Evolutionary conservation across 2,888 invertebrate genomes (phyloP), one percentile per base, ranked within the genome.

Genomic region (Brenthis daphne): DNA sequence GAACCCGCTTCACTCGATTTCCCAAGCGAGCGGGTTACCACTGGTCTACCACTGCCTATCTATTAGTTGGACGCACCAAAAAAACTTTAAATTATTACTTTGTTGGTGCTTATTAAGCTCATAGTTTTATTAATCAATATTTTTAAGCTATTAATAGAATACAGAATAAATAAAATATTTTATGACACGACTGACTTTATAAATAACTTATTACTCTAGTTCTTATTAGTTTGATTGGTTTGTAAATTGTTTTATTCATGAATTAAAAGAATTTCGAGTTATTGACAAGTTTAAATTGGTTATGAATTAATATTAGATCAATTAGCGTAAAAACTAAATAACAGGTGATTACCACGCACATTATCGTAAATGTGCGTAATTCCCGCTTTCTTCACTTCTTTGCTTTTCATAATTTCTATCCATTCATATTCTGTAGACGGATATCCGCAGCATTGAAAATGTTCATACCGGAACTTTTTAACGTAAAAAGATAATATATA

Each of bases 361-460:
- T 57, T 57, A 53, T 50, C 57, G 65, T 48, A 20, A 47, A 54
- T 58, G 58, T 65, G 58, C 65, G 57, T 58, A 65, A 65, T 65
- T 58, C 37, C 57, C 50, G 29, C 65, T 50, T 54, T 57, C 57
- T 43, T 43, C 37, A 43, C 37, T 43, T 43, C 37, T 43, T 37
- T 63, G 33, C 24, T 37, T 65, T 58, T 24, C 13, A 43, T 43
- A 58, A 65, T 65, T 53, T 65, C 57, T 58, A 53, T 54, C 58
- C 33, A 53, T 57, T 65, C 43, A 24, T 47, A 47, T 53, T 47
- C 8, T 43, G 37, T 11, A 43, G 37, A 43, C 37, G 37, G 43
- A 43, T 58, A 58, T 65, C 58, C 65, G 53, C 57, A 29, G 14
- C 54, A 53, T 29, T 53, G 20, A 63, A 43, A 63, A 13, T 53